Percentiles rank a stretch among this genome's conserved stretches.
Evolutionary conservation across 2,888 invertebrate genomes (phyloP).

Genomic region (Sarcophaga caerulescens): DNA sequence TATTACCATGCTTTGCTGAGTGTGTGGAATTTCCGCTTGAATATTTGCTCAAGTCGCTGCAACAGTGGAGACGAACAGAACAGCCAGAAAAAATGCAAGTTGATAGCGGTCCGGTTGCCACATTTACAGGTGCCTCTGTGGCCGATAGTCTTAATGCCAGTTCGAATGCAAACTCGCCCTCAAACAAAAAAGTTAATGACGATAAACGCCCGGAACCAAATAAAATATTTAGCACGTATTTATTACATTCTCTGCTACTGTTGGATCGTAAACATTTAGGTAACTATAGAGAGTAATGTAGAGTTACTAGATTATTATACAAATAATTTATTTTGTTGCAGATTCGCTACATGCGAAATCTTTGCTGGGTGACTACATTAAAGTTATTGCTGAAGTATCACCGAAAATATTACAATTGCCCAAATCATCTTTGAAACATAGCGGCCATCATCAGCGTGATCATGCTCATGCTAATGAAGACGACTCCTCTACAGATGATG

Average conservation of each 20-base stretch:
- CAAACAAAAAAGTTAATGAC: background rate
- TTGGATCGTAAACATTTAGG: conserved; percentile 78
- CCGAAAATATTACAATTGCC: conserved; percentile 78
- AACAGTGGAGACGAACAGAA: conserved; percentile 68
- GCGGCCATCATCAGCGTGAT: conserved; percentile 71
- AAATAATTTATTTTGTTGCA: conserved; percentile 49
- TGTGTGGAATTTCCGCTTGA: conserved; percentile 82
- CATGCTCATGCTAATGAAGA: conserved; percentile 74
- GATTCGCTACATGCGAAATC: conserved; percentile 73
- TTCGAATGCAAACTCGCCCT: conserved; percentile 3
- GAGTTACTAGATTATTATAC: background rate
- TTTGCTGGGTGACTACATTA: conserved; percentile 76
- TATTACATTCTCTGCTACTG: conserved; percentile 78
- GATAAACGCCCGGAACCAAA: conserved; percentile 31
- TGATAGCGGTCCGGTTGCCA: conserved; percentile 62
- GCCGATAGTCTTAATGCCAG: conserved; percentile 30
- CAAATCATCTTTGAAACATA: conserved; percentile 75
- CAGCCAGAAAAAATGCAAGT: conserved; percentile 72
- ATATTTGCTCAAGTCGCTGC: conserved; percentile 82
- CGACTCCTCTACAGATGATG: conserved; percentile 73
- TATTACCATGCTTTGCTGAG: conserved; percentile 86
- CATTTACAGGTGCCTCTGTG: conserved; percentile 57
- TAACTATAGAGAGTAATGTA: conserved; percentile 53
- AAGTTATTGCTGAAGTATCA: conserved; percentile 78
- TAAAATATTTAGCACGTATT: conserved; percentile 74